phyloP scores from a whole-genome alignment of 2,888 invertebrate genomes.

The Caenorhabditis panamensis region DNA sequence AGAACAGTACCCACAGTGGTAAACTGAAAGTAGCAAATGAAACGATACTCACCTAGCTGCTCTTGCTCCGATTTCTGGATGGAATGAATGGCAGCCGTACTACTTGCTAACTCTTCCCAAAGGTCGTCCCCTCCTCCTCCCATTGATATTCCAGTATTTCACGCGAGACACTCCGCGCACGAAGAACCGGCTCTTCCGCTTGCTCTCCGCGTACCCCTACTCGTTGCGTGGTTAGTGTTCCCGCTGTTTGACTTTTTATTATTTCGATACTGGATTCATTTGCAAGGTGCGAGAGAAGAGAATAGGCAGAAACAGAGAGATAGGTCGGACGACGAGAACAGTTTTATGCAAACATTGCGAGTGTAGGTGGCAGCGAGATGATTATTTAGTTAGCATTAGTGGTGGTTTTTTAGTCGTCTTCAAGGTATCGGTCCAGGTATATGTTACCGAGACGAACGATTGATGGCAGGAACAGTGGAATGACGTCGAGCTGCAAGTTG shows the following conservation, averaged over 20 bases:
- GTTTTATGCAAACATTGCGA: constrained; percentile 40
- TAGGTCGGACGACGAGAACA: constrained; percentile 20
- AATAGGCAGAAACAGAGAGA: constrained; percentile 8
- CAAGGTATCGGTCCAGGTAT: constrained; percentile 67
- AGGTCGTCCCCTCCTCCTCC: constrained; percentile 25
- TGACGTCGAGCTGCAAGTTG: constrained; percentile 60
- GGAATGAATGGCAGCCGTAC: constrained; percentile 14
- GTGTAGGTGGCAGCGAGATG: too few relatives aligned
- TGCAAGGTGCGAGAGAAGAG: constrained; percentile 3
- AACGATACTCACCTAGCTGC: too few relatives aligned
- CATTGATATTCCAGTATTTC: constrained; percentile 38
- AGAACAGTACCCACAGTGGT: too few relatives aligned
- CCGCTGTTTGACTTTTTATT: constrained; percentile 48
- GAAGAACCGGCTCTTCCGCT: constrained; percentile 9
- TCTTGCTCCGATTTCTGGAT: constrained; percentile 8
- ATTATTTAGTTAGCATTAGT: constrained; percentile 7
- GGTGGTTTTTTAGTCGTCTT: constrained; percentile 47
- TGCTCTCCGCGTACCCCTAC: neutral
- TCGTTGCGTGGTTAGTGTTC: constrained; percentile 3
- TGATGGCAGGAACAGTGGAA: constrained; percentile 66
- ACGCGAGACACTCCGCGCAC: constrained; percentile 21
- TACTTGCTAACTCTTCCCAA: constrained; percentile 29
- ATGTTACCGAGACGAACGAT: constrained; percentile 66
- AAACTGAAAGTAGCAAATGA: too few relatives aligned
- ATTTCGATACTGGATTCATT: constrained; percentile 26